Conservation (phyloP, 2,888 invertebrate species). For the Diarsia mendica region DNA sequence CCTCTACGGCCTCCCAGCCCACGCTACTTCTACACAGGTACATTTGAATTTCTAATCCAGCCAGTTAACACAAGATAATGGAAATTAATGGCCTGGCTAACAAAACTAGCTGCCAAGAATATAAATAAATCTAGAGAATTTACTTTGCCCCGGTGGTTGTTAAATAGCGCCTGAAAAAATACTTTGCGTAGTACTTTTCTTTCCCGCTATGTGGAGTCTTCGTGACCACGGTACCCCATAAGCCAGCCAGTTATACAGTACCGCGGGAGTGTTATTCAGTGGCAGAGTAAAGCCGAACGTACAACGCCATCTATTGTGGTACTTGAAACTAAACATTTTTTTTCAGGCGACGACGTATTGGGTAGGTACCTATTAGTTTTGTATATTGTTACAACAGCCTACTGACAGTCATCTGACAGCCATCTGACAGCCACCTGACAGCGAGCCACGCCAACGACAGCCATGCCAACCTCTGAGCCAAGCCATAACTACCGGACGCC, state of each 20-base stretch:
- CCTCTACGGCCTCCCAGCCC: neutral
- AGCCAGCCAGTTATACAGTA: neutral
- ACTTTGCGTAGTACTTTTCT: neutral
- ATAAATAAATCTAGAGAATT: constrained; percentile 22
- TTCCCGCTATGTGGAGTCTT: neutral
- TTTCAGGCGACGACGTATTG: too few species aligned
- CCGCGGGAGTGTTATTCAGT: neutral
- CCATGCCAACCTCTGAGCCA: too few species aligned
- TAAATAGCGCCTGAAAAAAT: neutral
- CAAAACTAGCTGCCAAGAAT: constrained; percentile 12
- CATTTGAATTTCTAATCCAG: constrained; percentile 56
- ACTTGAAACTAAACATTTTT: neutral
- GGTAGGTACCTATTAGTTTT: too few species aligned
- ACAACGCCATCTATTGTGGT: neutral
- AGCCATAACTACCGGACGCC: too few species aligned
- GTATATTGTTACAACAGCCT: too few species aligned
- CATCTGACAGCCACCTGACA: too few species aligned
- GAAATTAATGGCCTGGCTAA: constrained; percentile 32
- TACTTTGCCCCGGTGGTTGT: neutral
- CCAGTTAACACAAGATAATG: constrained; percentile 37
- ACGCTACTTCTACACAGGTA: constrained; percentile 5
- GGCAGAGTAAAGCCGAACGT: neutral
- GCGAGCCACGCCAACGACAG: too few species aligned
- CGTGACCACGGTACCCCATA: neutral
- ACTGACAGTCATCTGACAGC: too few species aligned